Evolutionary conservation across 2,113 vertebrate species (phyloP).

Genomic region (Hiodon alosoides): DNA sequence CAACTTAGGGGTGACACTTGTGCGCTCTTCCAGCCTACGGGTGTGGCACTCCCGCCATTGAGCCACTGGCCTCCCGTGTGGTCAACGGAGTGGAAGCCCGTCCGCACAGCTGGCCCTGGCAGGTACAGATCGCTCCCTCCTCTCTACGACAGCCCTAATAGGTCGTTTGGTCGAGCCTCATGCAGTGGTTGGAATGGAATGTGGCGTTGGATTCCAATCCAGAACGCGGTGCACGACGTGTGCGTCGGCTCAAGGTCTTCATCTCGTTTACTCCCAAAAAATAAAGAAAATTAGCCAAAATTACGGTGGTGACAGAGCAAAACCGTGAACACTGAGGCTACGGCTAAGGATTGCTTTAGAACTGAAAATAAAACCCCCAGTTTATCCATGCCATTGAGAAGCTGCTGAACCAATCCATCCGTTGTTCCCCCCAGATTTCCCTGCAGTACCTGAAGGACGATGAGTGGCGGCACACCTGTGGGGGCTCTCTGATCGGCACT

Average conservation of each 20-base stretch:
- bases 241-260: neutral
- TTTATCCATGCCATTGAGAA: neutral
- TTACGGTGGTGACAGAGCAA: neutral
- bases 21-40: constrained; percentile 64
- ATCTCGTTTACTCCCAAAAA: no score
- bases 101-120: constrained; percentile 91
- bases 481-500: constrained; percentile 66
- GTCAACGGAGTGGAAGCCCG: constrained; percentile 74
- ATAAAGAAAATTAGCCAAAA: neutral
- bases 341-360: no score
- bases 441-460: constrained; percentile 60
- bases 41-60: constrained; percentile 69
- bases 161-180: no score
- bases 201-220: no score
- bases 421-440: constrained; percentile 52
- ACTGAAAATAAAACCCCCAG: no score
- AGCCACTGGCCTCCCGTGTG: constrained; percentile 64
- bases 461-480: constrained; percentile 67
- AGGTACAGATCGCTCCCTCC: constrained; percentile 61
- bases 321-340: no score
- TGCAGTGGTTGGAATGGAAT: no score
- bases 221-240: neutral
- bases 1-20: neutral
- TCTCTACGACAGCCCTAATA: constrained; percentile 15
- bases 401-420: neutral